Evolutionary conservation across 2,888 invertebrate species (phyloP).

Genomic region (Rhaphigaster nebulosa): DNA sequence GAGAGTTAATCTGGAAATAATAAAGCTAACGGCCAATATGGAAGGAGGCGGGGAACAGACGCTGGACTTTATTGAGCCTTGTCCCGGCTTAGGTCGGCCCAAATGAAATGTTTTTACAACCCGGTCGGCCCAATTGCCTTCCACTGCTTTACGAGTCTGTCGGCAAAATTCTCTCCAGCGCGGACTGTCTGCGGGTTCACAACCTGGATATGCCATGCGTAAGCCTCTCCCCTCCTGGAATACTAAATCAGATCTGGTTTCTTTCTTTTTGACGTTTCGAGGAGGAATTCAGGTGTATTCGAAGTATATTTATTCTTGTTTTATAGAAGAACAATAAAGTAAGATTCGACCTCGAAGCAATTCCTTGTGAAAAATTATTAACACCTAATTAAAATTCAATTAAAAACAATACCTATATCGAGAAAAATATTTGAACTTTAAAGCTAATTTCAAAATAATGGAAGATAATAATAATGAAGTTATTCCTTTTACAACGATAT

Average conservation of each 20-base stretch:
- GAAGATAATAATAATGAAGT: no score
- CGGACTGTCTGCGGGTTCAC: not conserved
- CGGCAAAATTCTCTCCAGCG: slow-evolving; percentile 5
- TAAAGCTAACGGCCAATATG: not conserved
- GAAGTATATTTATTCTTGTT: not conserved
- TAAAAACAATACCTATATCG: no score
- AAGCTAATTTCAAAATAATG: no score
- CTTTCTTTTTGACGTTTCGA: not conserved
- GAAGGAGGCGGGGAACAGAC: not conserved
- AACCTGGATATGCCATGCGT: not conserved
- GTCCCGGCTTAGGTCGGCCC: not conserved
- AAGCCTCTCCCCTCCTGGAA: not conserved
- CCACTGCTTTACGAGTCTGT: slow-evolving; percentile 19
- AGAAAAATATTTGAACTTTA: no score
- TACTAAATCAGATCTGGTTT: not conserved
- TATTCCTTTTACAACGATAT: no score
- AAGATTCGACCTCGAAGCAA: not conserved
- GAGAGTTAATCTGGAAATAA: slow-evolving; percentile 17
- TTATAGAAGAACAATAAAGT: not conserved
- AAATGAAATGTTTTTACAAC: slow-evolving; percentile 50
- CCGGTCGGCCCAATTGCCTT: slow-evolving; percentile 4
- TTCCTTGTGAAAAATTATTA: no score
- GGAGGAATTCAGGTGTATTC: not conserved
- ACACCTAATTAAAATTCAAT: no score
- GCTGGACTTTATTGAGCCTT: slow-evolving; percentile 41